phyloP scores from a whole-genome alignment of 2,888 invertebrate species.

The Pantelozetes paolii region DNA sequence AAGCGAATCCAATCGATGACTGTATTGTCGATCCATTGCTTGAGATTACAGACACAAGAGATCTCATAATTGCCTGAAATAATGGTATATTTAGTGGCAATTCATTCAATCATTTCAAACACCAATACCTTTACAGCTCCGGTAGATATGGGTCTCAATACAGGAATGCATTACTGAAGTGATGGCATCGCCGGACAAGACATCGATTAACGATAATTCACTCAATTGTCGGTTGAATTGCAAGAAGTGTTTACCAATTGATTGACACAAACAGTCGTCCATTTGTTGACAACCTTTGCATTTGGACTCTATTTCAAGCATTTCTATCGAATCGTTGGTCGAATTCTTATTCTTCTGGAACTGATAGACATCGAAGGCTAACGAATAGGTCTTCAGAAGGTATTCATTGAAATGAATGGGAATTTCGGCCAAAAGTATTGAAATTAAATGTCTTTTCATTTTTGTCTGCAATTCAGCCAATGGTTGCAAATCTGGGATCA shows the following conservation, averaged over 20 bases:
- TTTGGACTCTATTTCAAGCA: background rate
- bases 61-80: constrained; percentile 71
- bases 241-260: constrained; percentile 31
- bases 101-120: background rate
- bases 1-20: constrained; percentile 69
- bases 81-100: no score
- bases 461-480: constrained; percentile 35
- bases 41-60: constrained; percentile 69
- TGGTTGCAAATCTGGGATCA: constrained; percentile 44
- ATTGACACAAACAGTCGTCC: constrained; percentile 36
- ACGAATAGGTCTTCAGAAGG: constrained; percentile 43
- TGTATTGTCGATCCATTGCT: constrained; percentile 64
- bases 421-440: constrained; percentile 44
- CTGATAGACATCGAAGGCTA: constrained; percentile 42
- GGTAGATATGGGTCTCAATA: constrained; percentile 77
- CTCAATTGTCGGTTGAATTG: constrained; percentile 40
- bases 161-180: constrained; percentile 67
- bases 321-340: constrained; percentile 14
- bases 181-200: constrained; percentile 46
- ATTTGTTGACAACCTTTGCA: constrained; percentile 4
- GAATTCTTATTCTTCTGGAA: background rate
- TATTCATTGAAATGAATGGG: constrained; percentile 45
- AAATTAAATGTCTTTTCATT: constrained; percentile 41
- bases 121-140: constrained; percentile 64
- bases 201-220: constrained; percentile 45